Evolutionary conservation across 2,888 invertebrate genomes (phyloP), one percentile per base, ranked within the genome.

Genomic region (Tribolium freemani): DNA sequence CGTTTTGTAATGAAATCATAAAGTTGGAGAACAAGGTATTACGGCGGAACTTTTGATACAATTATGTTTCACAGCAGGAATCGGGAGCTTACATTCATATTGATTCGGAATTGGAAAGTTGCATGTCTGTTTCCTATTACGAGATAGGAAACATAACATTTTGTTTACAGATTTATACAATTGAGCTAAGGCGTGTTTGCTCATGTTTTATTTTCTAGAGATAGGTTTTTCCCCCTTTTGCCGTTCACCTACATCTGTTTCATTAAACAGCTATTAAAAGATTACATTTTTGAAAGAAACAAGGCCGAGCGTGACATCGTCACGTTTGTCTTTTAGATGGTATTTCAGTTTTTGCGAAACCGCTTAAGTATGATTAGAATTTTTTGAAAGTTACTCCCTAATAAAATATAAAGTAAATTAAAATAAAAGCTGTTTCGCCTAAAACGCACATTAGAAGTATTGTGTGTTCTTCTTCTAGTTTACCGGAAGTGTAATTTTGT

Each of bases 11-110:
- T 63, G 48, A 63, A 63, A 63, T 26, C 50, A 51, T 30, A 16
- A 51, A 51, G 31, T 51, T 63, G 2, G 9, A 20, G 60, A 60
- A 60, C 60, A 60, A 60, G 48, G 60, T 60, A 60, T 26, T 46
- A 60, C 60, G 46, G 45, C 11, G 9, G n/a, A 60, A 60, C 60
- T 60, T 60, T 60, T 46, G 60, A 60, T 26, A 46, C 60, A 63
- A 63, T 63, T 50, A 63, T 51, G 31, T 13, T 30, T 63, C 63
- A n/a, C 30, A 10, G 20, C 21, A 60, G 46, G 26, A 20, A 60
- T 60, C 11, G 21, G n/a, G 45, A 44, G 44, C 46, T 60, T 60
- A 60, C 46, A 16, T 60, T 48, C 26, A 13, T 51, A 63, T 63
- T 31, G 63, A 63, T 51, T 63, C 11, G 2, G 9, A 38, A 63